phyloP scores from a whole-genome alignment of 2,797 vertebrate species.

The Melanotaenia parkinsoni region DNA sequence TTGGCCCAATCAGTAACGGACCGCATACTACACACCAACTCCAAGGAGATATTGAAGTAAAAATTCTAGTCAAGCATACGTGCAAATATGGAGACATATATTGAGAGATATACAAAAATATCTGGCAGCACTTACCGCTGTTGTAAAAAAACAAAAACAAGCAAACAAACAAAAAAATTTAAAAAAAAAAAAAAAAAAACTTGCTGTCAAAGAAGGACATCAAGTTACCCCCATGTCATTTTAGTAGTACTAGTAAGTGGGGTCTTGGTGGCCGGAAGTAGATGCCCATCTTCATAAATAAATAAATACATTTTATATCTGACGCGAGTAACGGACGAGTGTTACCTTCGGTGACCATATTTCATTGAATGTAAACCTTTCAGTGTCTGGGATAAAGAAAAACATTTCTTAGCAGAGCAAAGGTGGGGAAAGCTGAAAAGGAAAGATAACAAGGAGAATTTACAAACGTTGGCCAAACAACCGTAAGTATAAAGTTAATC shows the following conservation, averaged over 20 bases:
- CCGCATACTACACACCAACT: neutral
- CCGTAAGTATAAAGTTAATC: conserved; percentile 27
- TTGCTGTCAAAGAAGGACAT: too few relatives aligned
- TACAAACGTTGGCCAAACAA: neutral
- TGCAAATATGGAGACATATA: neutral
- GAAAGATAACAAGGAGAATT: too few relatives aligned
- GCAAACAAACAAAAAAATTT: too few relatives aligned
- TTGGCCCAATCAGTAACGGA: neutral
- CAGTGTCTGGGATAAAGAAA: too few relatives aligned
- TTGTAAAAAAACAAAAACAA: too few relatives aligned
- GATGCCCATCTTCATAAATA: neutral
- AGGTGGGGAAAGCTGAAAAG: neutral
- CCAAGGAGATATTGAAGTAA: neutral
- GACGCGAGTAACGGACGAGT: neutral
- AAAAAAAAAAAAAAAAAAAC: too few relatives aligned
- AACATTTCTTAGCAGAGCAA: too few relatives aligned
- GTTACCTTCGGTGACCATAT: conserved; percentile 42
- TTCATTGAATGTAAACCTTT: neutral
- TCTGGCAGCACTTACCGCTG: too few relatives aligned
- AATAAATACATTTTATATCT: neutral
- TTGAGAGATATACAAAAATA: too few relatives aligned
- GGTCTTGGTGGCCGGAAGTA: neutral
- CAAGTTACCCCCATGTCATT: too few relatives aligned
- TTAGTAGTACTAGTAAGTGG: too few relatives aligned
- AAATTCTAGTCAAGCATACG: neutral